Percentiles rank a stretch among this genome's conserved stretches.
Conservation (phyloP, 2,797 vertebrate genomes). For the Nannoperca australis region DNA sequence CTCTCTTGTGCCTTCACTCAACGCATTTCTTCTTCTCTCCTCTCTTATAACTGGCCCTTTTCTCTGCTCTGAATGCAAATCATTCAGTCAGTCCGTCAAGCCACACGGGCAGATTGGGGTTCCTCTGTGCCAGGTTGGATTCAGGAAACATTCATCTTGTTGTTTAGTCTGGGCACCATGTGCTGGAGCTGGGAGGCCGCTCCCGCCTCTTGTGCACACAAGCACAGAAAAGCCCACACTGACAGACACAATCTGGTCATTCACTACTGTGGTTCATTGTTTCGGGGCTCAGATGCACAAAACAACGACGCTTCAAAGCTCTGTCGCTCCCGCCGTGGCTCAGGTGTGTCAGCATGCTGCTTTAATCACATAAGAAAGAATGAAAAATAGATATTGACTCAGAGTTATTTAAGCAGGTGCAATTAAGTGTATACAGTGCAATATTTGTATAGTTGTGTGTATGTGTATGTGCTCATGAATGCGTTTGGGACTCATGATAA, state of each 20-base stretch:
- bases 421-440: constrained; percentile 6
- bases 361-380: constrained; percentile 49
- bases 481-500: constrained; percentile 24
- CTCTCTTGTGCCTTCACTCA: constrained; percentile 18
- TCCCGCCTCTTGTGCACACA: constrained; percentile 46
- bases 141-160: constrained; percentile 79
- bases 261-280: constrained; percentile 35
- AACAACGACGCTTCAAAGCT: constrained; percentile 57
- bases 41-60: constrained; percentile 29
- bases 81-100: constrained; percentile 45
- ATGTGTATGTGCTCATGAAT: constrained; percentile 4
- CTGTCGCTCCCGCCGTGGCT: constrained; percentile 41
- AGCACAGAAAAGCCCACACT: constrained; percentile 36
- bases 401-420: constrained; percentile 51
- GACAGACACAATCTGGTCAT: constrained; percentile 40
- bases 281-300: constrained; percentile 38
- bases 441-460: constrained; percentile 27
- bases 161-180: constrained; percentile 84
- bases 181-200: constrained; percentile 57
- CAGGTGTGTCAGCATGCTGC: constrained; percentile 51
- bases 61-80: constrained; percentile 34
- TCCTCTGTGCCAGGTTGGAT: constrained; percentile 63
- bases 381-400: constrained; percentile 59
- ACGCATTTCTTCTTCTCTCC: constrained; percentile 11
- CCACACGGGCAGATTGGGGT: constrained; percentile 53